A percentile compares a stretch with the other conserved stretches of the same genome.
Conservation (phyloP, 2,888 invertebrate genomes). For the Minunthozetes semirufus region DNA sequence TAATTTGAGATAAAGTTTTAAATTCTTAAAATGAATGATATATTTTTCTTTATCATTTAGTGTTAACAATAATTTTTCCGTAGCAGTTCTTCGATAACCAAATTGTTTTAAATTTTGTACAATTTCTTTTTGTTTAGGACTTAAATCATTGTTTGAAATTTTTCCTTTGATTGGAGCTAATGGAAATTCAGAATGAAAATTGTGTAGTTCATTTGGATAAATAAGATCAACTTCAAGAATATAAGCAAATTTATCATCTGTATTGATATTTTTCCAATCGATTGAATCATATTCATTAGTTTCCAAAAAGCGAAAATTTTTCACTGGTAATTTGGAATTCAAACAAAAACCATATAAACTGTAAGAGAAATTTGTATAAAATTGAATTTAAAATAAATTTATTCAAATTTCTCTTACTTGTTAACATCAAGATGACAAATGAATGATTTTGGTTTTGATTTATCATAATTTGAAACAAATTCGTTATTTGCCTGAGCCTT, state of each 20-base stretch:
- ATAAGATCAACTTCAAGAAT: constrained; percentile 38
- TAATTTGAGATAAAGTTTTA: constrained; percentile 6
- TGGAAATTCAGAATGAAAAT: constrained; percentile 37
- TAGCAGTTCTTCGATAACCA: background rate
- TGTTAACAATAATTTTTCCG: constrained; percentile 8
- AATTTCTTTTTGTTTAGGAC: background rate
- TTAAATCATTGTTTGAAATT: constrained; percentile 17
- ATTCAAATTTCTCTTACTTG: constrained; percentile 21
- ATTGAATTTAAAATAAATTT: constrained; percentile 40
- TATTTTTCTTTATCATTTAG: constrained; percentile 14
- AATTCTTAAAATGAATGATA: constrained; percentile 22
- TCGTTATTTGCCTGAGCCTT: constrained; percentile 34
- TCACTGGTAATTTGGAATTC: constrained; percentile 35
- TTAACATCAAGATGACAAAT: constrained; percentile 36
- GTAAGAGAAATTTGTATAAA: no score
- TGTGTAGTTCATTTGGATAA: constrained; percentile 33
- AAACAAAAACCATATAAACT: constrained; percentile 41
- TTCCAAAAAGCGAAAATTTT: constrained; percentile 34
- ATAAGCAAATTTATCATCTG: constrained; percentile 26
- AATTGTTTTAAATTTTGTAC: background rate
- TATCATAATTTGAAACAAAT: no score
- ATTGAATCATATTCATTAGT: background rate
- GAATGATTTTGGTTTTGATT: no score
- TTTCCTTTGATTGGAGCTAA: constrained; percentile 37
- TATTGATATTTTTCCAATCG: background rate